Percentiles rank a stretch among this genome's conserved stretches.
Evolutionary conservation across 2,113 vertebrate species (phyloP).

Genomic region (Crypturellus undulatus): DNA sequence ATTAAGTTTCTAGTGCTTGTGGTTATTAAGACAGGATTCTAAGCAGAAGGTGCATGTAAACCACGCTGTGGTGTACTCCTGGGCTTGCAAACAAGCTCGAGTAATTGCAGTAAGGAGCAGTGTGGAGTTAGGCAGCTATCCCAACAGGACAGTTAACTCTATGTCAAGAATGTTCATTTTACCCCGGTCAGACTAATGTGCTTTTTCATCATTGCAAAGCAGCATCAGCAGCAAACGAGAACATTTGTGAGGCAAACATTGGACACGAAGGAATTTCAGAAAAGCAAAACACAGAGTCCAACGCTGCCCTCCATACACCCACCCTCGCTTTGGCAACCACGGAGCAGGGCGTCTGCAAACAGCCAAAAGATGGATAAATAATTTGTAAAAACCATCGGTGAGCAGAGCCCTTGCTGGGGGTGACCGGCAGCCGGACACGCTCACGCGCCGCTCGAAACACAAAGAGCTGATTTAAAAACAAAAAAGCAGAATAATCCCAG

Average conservation of each 20-base stretch:
- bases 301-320: accelerated
- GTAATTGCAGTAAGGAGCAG: background rate
- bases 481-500: background rate
- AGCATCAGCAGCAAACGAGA: background rate
- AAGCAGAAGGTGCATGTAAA: background rate
- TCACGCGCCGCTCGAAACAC: background rate
- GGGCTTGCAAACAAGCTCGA: background rate
- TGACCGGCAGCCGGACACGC: accelerated
- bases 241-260: accelerated
- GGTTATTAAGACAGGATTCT: background rate
- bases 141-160: background rate
- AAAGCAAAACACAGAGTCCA: background rate
- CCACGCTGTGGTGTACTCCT: background rate
- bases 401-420: background rate
- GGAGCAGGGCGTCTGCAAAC: background rate
- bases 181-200: background rate
- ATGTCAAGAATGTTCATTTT: background rate
- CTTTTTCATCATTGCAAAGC: background rate
- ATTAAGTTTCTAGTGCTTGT: background rate
- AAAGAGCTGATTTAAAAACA: background rate
- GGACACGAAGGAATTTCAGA: background rate
- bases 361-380: background rate
- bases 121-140: background rate
- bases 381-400: background rate
- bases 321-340: background rate